These are phyloP conservation scores for Halcyon badia DNA, from an alignment of 2,797 vertebrate genomes.

Conservation along the genomic window DNA sequence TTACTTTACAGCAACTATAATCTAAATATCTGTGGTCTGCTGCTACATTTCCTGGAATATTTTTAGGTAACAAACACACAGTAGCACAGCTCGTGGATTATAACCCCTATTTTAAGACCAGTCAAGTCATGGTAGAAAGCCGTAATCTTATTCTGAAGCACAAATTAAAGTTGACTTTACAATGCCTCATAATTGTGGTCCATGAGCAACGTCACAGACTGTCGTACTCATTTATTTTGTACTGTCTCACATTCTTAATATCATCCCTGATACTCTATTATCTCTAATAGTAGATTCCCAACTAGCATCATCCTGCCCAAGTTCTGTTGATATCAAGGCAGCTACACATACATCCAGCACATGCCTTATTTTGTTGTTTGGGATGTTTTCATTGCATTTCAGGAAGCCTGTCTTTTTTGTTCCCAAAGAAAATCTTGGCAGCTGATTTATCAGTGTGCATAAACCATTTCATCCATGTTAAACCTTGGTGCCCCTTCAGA, in stretches of 20 bases:
- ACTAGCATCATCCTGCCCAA: not conserved
- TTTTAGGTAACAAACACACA: not conserved
- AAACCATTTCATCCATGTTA: not conserved
- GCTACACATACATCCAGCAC: not conserved
- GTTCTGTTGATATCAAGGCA: not conserved
- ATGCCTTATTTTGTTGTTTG: not conserved
- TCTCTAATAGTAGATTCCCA: not conserved
- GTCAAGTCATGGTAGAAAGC: not conserved
- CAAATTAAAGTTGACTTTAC: not conserved
- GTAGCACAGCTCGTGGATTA: not conserved
- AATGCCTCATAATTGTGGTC: not conserved
- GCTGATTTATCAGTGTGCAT: not conserved
- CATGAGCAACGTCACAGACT: not conserved
- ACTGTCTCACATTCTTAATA: not conserved
- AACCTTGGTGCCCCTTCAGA: not conserved
- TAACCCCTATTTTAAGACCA: not conserved
- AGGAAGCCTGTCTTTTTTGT: not conserved
- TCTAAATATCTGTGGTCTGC: not conserved
- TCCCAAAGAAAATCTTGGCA: not conserved
- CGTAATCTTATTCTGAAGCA: not conserved
- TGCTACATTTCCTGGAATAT: not conserved
- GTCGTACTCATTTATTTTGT: not conserved
- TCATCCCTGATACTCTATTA: not conserved
- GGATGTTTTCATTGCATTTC: not conserved
- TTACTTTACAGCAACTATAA: not conserved